phyloP scores from a whole-genome alignment of 2,113 vertebrate genomes.

The Indicator maculatus region DNA sequence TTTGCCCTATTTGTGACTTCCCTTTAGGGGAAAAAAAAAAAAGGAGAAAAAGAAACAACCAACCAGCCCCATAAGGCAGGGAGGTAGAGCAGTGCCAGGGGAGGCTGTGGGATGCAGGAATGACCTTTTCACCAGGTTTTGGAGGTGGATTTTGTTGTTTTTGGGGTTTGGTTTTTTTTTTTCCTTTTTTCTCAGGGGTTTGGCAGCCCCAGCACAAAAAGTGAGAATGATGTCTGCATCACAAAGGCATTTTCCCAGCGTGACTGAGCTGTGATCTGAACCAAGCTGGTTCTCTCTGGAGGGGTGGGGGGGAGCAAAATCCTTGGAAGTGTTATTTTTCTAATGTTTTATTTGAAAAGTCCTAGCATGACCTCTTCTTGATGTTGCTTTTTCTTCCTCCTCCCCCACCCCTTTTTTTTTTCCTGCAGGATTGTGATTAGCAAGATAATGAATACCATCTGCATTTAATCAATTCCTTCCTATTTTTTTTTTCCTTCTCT shows the following conservation, averaged over 20 bases:
- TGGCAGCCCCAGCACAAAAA: conserved; percentile 5
- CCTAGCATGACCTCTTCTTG: conserved; percentile 69
- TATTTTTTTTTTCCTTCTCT: conserved; percentile 24
- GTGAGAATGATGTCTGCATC: conserved; percentile 60
- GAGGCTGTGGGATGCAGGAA: neutral
- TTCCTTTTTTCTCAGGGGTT: no score
- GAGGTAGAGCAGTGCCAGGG: neutral
- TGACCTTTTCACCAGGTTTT: neutral
- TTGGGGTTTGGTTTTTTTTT: no score
- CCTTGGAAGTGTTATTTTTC: conserved; percentile 61
- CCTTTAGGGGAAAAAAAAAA: neutral
- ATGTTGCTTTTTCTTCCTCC: conserved; percentile 55
- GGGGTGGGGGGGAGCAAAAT: conserved; percentile 15
- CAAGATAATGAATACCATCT: conserved; percentile 80
- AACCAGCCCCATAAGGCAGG: neutral
- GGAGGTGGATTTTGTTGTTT: no score
- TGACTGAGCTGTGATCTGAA: conserved; percentile 48
- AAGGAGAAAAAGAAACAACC: neutral
- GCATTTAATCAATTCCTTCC: conserved; percentile 82
- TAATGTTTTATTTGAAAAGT: conserved; percentile 74
- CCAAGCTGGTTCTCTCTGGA: conserved; percentile 56
- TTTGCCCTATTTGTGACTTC: conserved; percentile 53
- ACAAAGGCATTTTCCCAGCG: conserved; percentile 42
- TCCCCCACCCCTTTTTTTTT: neutral
- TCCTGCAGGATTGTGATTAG: conserved; percentile 76